These are phyloP conservation scores for Ephialtes manifestator DNA, from an alignment of 2,888 invertebrate species.

Conservation along the genomic window DNA sequence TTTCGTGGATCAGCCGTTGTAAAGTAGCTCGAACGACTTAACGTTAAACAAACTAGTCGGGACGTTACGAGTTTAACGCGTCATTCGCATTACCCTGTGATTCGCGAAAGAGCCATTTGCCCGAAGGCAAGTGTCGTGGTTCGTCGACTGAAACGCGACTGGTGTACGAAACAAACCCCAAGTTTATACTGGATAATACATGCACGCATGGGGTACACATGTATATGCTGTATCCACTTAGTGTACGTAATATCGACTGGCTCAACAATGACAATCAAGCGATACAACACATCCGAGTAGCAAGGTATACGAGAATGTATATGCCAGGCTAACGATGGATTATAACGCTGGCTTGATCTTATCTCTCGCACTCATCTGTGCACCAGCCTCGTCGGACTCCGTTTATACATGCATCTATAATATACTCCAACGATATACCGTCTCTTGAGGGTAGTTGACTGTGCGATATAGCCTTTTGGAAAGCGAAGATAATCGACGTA, in stretches of 20 bases:
- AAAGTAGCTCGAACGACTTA: conserved; percentile 57
- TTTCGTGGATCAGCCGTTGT: conserved; percentile 22
- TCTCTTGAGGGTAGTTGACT: conserved; percentile 16
- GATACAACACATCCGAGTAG: conserved; percentile 40
- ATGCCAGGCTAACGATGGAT: conserved; percentile 57
- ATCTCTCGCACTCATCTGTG: conserved; percentile 58
- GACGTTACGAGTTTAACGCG: conserved; percentile 58
- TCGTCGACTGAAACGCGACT: conserved; percentile 29
- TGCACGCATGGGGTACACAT: not conserved
- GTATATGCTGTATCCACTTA: conserved; percentile 41
- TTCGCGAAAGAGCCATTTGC: conserved; percentile 55
- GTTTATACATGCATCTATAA: conserved; percentile 44
- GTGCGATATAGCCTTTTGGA: not conserved
- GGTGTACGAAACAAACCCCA: conserved; percentile 15
- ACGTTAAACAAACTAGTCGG: conserved; percentile 62
- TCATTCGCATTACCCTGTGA: conserved; percentile 54
- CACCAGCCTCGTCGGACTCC: conserved; percentile 54
- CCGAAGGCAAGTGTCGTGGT: conserved; percentile 40
- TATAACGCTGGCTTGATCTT: conserved; percentile 61
- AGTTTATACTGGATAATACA: conserved; percentile 27
- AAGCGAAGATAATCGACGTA: conserved; percentile 30
- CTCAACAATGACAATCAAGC: conserved; percentile 48
- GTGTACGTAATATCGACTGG: conserved; percentile 51
- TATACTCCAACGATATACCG: conserved; percentile 45
- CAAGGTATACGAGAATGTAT: conserved; percentile 7